phyloP scores from a whole-genome alignment of 2,113 vertebrate species.

The Scomber japonicus region DNA sequence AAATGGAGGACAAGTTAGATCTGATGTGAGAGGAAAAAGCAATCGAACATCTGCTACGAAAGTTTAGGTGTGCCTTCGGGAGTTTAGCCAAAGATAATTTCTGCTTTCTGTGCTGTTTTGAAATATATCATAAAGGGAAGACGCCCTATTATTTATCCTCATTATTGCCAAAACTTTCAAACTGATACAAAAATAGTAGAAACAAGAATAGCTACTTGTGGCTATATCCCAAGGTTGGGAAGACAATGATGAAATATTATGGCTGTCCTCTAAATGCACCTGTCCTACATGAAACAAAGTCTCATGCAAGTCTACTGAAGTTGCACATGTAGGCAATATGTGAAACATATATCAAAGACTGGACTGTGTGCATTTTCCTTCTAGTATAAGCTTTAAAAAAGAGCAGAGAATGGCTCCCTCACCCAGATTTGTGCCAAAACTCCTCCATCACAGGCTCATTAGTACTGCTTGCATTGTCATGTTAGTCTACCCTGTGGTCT shows the following conservation, averaged over 20 bases:
- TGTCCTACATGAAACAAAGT: background rate
- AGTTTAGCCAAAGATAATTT: conserved; percentile 35
- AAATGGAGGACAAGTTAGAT: conserved; percentile 36
- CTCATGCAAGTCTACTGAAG: conserved; percentile 3
- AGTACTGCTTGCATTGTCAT: conserved; percentile 35
- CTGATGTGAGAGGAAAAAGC: conserved; percentile 33
- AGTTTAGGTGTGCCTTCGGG: conserved; percentile 45
- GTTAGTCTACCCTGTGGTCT: conserved; percentile 29
- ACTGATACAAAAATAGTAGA: conserved; percentile 41
- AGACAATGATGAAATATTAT: conserved; percentile 69
- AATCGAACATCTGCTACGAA: conserved; percentile 48
- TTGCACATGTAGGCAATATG: conserved; percentile 12
- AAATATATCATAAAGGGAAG: conserved; percentile 42
- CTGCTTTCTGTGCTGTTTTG: conserved; percentile 24
- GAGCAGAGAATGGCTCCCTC: conserved; percentile 24
- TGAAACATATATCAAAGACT: conserved; percentile 6
- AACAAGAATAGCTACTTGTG: conserved; percentile 44
- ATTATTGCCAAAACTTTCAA: conserved; percentile 36
- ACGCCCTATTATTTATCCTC: conserved; percentile 10
- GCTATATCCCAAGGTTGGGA: conserved; percentile 39
- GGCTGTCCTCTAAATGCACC: conserved; percentile 4
- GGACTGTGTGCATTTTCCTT: background rate
- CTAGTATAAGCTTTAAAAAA: background rate
- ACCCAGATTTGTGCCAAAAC: conserved; percentile 40
- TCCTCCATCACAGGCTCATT: conserved; percentile 29